Evolutionary conservation across 2,113 vertebrate species (phyloP).

Genomic region (Zosterops borbonicus): DNA sequence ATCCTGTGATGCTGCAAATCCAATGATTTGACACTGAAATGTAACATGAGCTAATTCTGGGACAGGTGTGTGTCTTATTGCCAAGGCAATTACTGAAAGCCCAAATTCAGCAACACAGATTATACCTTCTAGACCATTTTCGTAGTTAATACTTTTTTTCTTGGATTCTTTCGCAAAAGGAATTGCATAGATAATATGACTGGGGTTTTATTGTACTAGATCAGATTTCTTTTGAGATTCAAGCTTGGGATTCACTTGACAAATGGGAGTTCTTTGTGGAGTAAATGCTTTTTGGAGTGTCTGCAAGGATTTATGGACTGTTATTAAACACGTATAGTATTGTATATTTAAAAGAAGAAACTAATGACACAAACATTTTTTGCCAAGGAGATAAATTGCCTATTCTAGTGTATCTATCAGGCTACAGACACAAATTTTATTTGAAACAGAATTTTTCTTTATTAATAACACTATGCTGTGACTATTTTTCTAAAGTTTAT

Average conservation of each 20-base stretch:
- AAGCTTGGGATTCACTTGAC: neutral
- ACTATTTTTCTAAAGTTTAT: neutral
- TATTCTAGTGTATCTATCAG: neutral
- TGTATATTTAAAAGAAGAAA: conserved; percentile 35
- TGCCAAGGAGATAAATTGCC: neutral
- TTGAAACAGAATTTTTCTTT: neutral
- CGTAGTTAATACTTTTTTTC: neutral
- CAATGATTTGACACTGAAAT: neutral
- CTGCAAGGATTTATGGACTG: neutral
- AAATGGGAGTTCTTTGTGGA: neutral
- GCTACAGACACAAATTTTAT: conserved; percentile 30
- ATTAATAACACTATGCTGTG: conserved; percentile 48
- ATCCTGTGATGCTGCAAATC: neutral
- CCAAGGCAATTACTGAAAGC: neutral
- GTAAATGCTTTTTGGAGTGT: neutral
- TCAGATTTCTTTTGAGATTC: neutral
- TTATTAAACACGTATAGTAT: neutral
- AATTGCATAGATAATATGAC: neutral
- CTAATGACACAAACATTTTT: neutral
- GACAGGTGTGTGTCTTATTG: neutral
- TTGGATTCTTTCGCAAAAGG: neutral
- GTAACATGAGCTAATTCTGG: neutral
- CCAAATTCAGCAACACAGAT: neutral
- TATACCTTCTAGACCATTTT: neutral
- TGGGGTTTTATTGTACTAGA: neutral